These are phyloP conservation scores for Cebus imitator DNA, from an alignment of 2,113 vertebrate species.

Conservation along the genomic window DNA sequence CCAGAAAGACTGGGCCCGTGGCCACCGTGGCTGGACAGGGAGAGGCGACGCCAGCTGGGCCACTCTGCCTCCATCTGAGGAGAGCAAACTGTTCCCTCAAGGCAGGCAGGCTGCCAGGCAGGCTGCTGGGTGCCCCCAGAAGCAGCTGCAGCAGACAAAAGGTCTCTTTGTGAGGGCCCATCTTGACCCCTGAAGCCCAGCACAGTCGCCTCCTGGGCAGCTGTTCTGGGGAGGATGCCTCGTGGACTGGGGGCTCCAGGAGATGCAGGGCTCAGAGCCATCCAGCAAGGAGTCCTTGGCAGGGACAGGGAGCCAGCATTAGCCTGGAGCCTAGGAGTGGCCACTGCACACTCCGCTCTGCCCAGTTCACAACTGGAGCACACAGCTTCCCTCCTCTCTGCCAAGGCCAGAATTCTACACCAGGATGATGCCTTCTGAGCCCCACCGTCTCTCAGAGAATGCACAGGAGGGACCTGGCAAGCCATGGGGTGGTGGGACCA, in stretches of 20 bases:
- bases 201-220: neutral
- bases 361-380: neutral
- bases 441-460: neutral
- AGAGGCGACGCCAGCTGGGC: neutral
- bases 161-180: constrained; percentile 15
- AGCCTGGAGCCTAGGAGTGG: neutral
- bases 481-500: neutral
- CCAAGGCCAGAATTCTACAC: neutral
- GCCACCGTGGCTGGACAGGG: neutral
- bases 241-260: neutral
- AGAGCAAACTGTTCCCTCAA: neutral
- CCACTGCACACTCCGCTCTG: neutral
- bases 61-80: neutral
- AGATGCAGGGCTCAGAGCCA: neutral
- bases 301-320: neutral
- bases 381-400: neutral
- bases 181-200: neutral
- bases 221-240: neutral
- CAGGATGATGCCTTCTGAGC: neutral
- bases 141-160: constrained; percentile 32
- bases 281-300: neutral
- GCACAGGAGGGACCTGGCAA: neutral
- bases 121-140: neutral
- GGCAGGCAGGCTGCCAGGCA: neutral
- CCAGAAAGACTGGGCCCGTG: neutral